Percentiles rank a stretch among this genome's conserved stretches.
phyloP scores from a whole-genome alignment of 2,888 invertebrate genomes.

The Callyntrura sp. region DNA sequence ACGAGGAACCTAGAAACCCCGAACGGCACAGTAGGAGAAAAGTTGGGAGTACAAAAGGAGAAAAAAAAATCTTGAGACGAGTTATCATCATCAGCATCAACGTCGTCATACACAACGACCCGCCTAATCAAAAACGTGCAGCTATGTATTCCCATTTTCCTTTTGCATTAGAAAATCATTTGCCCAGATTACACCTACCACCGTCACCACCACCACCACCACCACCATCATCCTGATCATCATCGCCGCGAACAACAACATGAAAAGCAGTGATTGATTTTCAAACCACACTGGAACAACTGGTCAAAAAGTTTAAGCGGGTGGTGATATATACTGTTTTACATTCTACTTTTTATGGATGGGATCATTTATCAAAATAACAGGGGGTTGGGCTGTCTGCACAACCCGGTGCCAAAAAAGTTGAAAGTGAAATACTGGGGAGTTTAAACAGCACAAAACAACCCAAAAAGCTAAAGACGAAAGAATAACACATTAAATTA shows the following conservation, averaged over 20 bases:
- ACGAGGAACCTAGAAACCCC: background rate
- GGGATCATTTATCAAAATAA: constrained; percentile 52
- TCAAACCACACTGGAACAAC: constrained; percentile 34
- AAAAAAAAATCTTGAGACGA: background rate
- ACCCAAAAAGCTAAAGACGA: background rate
- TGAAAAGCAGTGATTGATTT: constrained; percentile 52
- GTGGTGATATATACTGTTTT: background rate
- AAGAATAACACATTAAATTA: constrained; percentile 43
- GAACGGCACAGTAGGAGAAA: background rate
- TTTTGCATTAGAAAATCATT: background rate
- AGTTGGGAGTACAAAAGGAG: constrained; percentile 9
- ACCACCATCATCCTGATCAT: background rate
- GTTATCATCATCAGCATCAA: background rate
- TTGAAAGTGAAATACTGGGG: constrained; percentile 25
- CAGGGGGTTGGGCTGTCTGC: constrained; percentile 37
- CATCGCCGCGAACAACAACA: too few relatives aligned
- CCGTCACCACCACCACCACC: background rate
- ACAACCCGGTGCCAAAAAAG: constrained; percentile 49
- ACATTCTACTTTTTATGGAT: constrained; percentile 1
- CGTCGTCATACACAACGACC: background rate
- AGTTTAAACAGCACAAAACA: constrained; percentile 18
- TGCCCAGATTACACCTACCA: too few relatives aligned
- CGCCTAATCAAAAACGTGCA: constrained; percentile 34
- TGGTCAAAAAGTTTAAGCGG: constrained; percentile 40
- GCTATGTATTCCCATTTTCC: constrained; percentile 11